These are phyloP conservation scores for Sphaeramia orbicularis DNA, from an alignment of 2,797 vertebrate genomes.

Conservation along the genomic window DNA sequence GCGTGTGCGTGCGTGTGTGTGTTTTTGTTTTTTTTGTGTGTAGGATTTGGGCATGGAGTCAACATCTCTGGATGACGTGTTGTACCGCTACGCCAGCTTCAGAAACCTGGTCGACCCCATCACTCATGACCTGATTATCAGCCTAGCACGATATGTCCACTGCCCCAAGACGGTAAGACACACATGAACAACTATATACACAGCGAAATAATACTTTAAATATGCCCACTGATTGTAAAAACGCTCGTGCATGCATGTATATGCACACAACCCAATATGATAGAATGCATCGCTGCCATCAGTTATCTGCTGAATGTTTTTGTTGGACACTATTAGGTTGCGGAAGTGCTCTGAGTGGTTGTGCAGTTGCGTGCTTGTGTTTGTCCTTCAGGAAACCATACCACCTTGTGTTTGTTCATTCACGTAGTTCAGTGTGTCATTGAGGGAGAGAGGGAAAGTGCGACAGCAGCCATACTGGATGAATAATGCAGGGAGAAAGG, in stretches of 20 bases:
- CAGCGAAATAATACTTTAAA: slow-evolving; percentile 17
- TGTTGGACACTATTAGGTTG: slow-evolving; percentile 58
- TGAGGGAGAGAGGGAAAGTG: slow-evolving; percentile 7
- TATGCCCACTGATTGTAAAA: slow-evolving; percentile 16
- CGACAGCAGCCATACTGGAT: slow-evolving; percentile 31
- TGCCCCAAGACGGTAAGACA: slow-evolving; percentile 94
- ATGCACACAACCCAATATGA: slow-evolving; percentile 17
- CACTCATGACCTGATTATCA: slow-evolving; percentile 98
- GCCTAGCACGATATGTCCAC: slow-evolving; percentile 95
- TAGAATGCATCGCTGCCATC: slow-evolving; percentile 41
- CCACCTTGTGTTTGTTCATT: slow-evolving; percentile 57
- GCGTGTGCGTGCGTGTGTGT: slow-evolving; percentile 33
- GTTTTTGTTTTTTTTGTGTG: slow-evolving; percentile 33
- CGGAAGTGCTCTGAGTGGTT: slow-evolving; percentile 60
- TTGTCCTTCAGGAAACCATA: slow-evolving; percentile 44
- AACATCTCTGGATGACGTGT: slow-evolving; percentile 96
- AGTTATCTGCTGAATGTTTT: slow-evolving; percentile 52
- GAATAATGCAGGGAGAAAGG: slow-evolving; percentile 53
- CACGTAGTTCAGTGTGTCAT: slow-evolving; percentile 40
- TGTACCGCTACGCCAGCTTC: slow-evolving; percentile 98
- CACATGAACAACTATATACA: slow-evolving; percentile 27
- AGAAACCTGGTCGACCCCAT: slow-evolving; percentile 98
- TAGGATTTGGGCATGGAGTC: slow-evolving; percentile 99
- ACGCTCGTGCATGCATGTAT: not conserved
- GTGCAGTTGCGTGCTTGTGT: slow-evolving; percentile 19